Evolutionary conservation across 2,888 invertebrate genomes (phyloP).

Genomic region (Spodoptera littoralis): DNA sequence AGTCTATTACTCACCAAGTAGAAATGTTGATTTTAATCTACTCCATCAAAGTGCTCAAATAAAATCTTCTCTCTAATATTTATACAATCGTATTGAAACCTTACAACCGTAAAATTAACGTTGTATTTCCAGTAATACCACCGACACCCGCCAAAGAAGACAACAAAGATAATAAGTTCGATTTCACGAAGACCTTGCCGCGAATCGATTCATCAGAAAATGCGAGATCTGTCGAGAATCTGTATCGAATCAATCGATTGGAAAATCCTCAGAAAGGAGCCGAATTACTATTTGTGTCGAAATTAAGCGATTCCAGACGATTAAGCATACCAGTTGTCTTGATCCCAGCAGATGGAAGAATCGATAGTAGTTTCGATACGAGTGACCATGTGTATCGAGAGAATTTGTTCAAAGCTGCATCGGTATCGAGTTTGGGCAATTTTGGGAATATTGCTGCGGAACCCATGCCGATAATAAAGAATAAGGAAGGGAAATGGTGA

Average conservation of each 20-base stretch:
- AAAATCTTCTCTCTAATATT: neutral
- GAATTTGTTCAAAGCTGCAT: constrained; percentile 84
- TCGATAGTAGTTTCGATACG: constrained; percentile 81
- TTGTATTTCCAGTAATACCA: constrained; percentile 78
- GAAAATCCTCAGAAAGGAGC: constrained; percentile 69
- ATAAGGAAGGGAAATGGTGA: constrained; percentile 86
- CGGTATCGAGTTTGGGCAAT: constrained; percentile 83
- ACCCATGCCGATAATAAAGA: constrained; percentile 85
- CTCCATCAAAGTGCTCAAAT: neutral
- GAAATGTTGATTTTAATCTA: too few species aligned
- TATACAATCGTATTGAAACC: too few species aligned
- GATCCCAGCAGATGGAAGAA: constrained; percentile 73
- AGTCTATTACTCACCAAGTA: too few species aligned
- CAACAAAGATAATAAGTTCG: constrained; percentile 70
- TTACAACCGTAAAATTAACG: constrained; percentile 2
- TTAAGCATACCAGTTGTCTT: constrained; percentile 83
- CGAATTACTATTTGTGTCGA: constrained; percentile 77
- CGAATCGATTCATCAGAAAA: constrained; percentile 58
- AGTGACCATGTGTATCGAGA: constrained; percentile 81
- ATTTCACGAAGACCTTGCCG: constrained; percentile 68
- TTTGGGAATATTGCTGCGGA: constrained; percentile 81
- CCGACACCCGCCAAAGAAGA: constrained; percentile 81
- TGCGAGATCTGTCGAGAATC: constrained; percentile 80
- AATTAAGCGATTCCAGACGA: constrained; percentile 76
- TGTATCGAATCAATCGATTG: constrained; percentile 68